A percentile compares a stretch with the other conserved stretches of the same genome.
Conservation (phyloP, 2,113 vertebrate genomes). For the Oncorhynchus nerka region DNA sequence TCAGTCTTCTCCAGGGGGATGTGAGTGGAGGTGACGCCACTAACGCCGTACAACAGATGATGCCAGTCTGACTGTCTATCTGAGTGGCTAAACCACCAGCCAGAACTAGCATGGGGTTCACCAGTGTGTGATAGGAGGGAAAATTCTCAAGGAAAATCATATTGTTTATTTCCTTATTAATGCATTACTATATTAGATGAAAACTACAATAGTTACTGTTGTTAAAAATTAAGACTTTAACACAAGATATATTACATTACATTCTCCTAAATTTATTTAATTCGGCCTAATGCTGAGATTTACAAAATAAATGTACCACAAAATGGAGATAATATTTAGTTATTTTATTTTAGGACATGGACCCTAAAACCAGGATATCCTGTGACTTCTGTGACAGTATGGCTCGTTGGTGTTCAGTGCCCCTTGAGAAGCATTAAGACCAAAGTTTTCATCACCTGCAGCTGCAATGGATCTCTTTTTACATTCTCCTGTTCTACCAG, state of each 20-base stretch:
- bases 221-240: too few relatives aligned
- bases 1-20: conserved; percentile 28
- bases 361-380: background rate
- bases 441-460: conserved; percentile 39
- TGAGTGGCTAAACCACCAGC: background rate
- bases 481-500: conserved; percentile 43
- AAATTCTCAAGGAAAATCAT: background rate
- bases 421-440: conserved; percentile 32
- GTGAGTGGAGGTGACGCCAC: conserved; percentile 37
- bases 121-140: background rate
- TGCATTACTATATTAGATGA: background rate
- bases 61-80: conserved; percentile 25
- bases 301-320: background rate
- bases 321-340: background rate
- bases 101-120: conserved; percentile 1
- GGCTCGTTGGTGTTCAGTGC: conserved; percentile 14
- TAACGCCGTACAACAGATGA: conserved; percentile 39
- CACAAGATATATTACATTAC: too few relatives aligned
- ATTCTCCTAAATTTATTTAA: background rate
- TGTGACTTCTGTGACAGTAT: background rate
- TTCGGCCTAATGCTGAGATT: background rate
- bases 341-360: background rate
- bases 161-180: background rate
- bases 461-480: conserved; percentile 36
- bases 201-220: too few relatives aligned